Evolutionary conservation across 2,113 vertebrate species (phyloP).

Genomic region (Equus quagga): DNA sequence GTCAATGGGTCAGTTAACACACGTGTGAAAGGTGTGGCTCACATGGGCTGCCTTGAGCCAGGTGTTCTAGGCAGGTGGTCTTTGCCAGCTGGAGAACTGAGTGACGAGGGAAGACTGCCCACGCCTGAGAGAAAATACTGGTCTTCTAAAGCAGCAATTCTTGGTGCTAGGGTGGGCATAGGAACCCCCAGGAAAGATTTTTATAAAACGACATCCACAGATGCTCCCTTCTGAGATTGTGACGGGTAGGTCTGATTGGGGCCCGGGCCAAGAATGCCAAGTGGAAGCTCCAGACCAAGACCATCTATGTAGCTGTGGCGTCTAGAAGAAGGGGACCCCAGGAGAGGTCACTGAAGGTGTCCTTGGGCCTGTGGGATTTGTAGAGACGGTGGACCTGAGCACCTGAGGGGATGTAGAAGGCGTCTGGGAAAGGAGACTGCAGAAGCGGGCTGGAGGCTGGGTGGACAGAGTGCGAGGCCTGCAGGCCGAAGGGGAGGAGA

Average conservation of each 20-base stretch:
- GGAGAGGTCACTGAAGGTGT: not conserved
- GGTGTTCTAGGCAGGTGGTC: not conserved
- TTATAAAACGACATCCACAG: not conserved
- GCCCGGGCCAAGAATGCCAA: not conserved
- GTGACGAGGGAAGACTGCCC: not conserved
- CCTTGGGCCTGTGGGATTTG: not conserved
- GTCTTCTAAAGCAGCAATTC: not conserved
- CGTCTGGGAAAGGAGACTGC: not conserved
- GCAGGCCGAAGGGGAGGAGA: not conserved
- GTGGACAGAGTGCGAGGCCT: not conserved
- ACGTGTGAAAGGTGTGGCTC: not conserved
- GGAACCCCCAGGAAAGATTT: not conserved
- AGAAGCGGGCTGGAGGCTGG: not conserved
- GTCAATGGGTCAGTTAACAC: not conserved
- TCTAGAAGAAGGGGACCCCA: not conserved
- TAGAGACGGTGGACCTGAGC: not conserved
- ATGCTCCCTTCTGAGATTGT: not conserved
- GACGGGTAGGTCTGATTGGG: not conserved
- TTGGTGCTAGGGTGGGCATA: not conserved
- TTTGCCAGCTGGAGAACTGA: not conserved
- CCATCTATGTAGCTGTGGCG: not conserved
- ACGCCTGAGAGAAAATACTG: not conserved
- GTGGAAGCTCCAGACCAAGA: not conserved
- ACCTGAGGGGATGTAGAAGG: not conserved
- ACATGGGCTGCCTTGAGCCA: not conserved